Evolutionary conservation across 1,140 invertebrate species (phyloP).

Genomic region (Samia ricini): DNA sequence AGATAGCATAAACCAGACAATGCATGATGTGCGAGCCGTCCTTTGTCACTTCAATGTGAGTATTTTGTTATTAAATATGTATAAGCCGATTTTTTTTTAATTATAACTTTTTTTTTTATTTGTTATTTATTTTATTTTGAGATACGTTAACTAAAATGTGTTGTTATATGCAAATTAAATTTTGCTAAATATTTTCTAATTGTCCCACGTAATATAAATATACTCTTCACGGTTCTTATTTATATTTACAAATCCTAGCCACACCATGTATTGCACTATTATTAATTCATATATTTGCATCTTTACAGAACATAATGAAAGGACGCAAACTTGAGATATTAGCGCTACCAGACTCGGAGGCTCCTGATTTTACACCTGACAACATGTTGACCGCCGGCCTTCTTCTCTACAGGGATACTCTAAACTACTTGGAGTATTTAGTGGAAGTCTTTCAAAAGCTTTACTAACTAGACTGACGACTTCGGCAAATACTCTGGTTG

Average conservation of each 20-base stretch:
- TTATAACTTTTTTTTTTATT: neutral
- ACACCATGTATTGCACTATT: no score
- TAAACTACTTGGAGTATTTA: constrained; percentile 64
- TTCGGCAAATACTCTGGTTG: constrained; percentile 25
- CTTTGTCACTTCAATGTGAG: constrained; percentile 64
- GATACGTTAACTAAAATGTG: no score
- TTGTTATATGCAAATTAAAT: neutral
- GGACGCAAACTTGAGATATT: constrained; percentile 46
- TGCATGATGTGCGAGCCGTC: constrained; percentile 52
- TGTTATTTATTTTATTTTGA: neutral
- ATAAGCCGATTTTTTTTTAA: neutral
- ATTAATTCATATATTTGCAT: constrained; percentile 4
- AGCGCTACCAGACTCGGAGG: constrained; percentile 44
- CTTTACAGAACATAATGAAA: constrained; percentile 57
- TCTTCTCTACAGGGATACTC: constrained; percentile 60
- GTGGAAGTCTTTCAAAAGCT: constrained; percentile 56
- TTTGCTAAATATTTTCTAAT: no score
- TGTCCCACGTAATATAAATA: no score
- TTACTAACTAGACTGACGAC: constrained; percentile 29
- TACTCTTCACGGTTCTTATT: no score
- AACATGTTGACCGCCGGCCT: constrained; percentile 41
- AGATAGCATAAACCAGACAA: constrained; percentile 41
- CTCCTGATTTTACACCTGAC: constrained; percentile 41
- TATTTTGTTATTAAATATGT: constrained; percentile 21
- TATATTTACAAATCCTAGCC: no score